These are phyloP conservation scores for Pseudoatta argentina DNA, from an alignment of 1,140 invertebrate species.

Conservation along the genomic window DNA sequence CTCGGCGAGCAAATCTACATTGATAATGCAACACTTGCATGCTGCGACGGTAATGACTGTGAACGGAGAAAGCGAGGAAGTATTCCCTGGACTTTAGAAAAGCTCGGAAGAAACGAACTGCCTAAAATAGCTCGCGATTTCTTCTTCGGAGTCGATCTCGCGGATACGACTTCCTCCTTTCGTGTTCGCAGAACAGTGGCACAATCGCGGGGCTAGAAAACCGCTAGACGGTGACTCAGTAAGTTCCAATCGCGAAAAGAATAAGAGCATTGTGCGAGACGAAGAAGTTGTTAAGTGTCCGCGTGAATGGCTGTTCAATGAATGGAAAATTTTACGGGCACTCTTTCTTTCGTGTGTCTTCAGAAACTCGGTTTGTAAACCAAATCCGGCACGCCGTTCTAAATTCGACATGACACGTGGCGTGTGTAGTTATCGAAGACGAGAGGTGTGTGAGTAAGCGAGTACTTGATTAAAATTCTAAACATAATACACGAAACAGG, in stretches of 20 bases:
- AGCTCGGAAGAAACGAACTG: conserved; percentile 52
- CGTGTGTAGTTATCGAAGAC: background rate
- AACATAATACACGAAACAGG: background rate
- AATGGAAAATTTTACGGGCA: conserved; percentile 47
- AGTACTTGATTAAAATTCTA: conserved; percentile 4
- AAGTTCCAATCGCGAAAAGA: conserved; percentile 24
- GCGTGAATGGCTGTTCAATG: conserved; percentile 40
- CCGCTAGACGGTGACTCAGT: conserved; percentile 21
- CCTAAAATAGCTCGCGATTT: conserved; percentile 57
- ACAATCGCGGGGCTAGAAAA: background rate
- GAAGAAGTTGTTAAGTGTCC: conserved; percentile 19
- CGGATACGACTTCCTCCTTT: conserved; percentile 17
- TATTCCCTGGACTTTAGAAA: background rate
- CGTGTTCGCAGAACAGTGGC: background rate
- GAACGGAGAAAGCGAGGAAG: conserved; percentile 61
- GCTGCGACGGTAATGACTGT: conserved; percentile 67
- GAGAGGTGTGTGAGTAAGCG: background rate
- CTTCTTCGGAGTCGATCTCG: conserved; percentile 12
- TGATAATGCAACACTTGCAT: conserved; percentile 27
- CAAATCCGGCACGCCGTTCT: conserved; percentile 41
- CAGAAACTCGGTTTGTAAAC: conserved; percentile 32
- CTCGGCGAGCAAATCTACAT: conserved; percentile 10
- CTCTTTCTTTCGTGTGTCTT: conserved; percentile 9
- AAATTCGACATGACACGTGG: conserved; percentile 12
- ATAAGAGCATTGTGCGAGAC: conserved; percentile 1